Percentiles rank a stretch among this genome's conserved stretches.
Conservation (phyloP, 1,140 invertebrate genomes). For the Hyles vespertilio region DNA sequence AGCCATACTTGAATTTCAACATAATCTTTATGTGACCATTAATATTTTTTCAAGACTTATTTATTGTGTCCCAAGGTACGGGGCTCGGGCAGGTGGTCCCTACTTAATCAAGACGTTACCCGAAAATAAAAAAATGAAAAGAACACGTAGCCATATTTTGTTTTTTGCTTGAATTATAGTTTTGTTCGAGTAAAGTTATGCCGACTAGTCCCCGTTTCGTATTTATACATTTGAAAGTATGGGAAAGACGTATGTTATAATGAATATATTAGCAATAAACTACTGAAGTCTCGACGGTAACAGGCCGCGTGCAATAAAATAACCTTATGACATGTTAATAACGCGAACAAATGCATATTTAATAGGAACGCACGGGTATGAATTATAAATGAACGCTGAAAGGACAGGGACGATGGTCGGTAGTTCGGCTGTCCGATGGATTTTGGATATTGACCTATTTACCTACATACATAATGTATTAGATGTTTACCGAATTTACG, state of each 20-base stretch:
- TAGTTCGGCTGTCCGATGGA: constrained; percentile 7
- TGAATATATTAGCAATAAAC: constrained; percentile 72
- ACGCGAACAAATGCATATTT: constrained; percentile 40
- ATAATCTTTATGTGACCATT: constrained; percentile 65
- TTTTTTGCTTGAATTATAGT: constrained; percentile 68
- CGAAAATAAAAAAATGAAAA: constrained; percentile 53
- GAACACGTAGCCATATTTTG: constrained; percentile 53
- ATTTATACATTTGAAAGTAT: constrained; percentile 67
- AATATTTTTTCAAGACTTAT: constrained; percentile 63
- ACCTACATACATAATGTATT: constrained; percentile 9
- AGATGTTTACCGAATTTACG: no score
- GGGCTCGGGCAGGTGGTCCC: constrained; percentile 66
- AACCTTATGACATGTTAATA: constrained; percentile 51
- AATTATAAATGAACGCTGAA: constrained; percentile 24
- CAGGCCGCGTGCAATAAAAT: constrained; percentile 53
- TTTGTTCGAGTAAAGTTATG: constrained; percentile 61
- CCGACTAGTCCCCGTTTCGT: constrained; percentile 45
- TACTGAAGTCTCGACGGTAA: constrained; percentile 32
- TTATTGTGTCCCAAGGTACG: constrained; percentile 59
- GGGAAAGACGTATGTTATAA: constrained; percentile 64
- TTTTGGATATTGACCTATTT: constrained; percentile 11
- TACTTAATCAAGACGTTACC: constrained; percentile 74
- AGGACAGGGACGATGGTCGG: constrained; percentile 9
- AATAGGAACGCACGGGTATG: constrained; percentile 30
- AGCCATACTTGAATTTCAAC: constrained; percentile 52